Base-by-base conservation (phyloP, 2,888 invertebrate species). In the Pristionchus exspectatus region DNA sequence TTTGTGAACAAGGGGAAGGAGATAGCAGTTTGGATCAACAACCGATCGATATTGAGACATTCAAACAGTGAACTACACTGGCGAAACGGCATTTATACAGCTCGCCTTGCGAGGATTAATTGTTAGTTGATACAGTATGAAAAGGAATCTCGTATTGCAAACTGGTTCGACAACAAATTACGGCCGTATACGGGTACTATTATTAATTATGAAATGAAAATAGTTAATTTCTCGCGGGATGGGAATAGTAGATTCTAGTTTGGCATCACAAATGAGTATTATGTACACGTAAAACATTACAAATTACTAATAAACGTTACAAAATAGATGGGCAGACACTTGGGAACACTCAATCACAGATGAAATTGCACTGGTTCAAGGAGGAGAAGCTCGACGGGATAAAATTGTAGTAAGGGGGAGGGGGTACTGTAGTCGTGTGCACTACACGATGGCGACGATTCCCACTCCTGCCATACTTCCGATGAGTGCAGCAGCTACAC, bases 341-440 rank as follows among this genome's bases (percentile, higher is more conserved):
- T 14, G 18, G 74, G 38, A 74, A 38, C 74, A 77, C 77, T 44
- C 44, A 44, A 44, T 69, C 69, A 77, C 77, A 44, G 21, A 77
- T 24, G 72, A 4, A 30, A 77, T 77, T 77, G 77, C 77, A 77
- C 77, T 77, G 77, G 77, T 44, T 77, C 77, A 50, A 21, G 24
- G 50, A 21, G 72, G 72, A 30, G 21, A 72, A 72, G 72, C 72
- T 77, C 50, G 16, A 18, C 3, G 14, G 33, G 16, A n/a, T 27
- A 74, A 1, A 74, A 38, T 74, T 74, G 30, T 33, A 44, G 77
- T 44, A 50, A 44, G 44, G n/a, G 5, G 38, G 24, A 7, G 77
- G 38, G 74, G 18, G 12, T 44, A 77, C 77, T 24, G 77, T 77
- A 44, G 38, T n/a, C 38, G 77, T 24, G 44, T 77, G 77, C 50